Conservation (phyloP, 1,140 invertebrate genomes). For the Latrodectus geometricus region DNA sequence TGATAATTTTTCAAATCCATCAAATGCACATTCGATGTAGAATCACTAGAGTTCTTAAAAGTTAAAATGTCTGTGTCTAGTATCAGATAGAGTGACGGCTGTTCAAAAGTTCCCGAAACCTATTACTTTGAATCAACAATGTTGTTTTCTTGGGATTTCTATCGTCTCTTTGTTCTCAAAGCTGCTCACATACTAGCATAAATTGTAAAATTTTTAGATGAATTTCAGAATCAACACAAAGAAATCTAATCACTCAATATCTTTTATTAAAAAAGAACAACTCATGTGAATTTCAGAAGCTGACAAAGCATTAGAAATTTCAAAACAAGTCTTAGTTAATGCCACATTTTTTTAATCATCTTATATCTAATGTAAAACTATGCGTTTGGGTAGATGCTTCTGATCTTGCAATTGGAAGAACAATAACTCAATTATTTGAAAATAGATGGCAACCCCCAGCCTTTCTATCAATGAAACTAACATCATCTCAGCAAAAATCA, state of each 20-base stretch:
- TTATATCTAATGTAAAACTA: too few relatives aligned
- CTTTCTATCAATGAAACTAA: too few relatives aligned
- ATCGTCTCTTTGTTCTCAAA: background rate
- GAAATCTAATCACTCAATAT: background rate
- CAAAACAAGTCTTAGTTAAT: background rate
- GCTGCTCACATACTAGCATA: conserved; percentile 4
- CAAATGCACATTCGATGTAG: background rate
- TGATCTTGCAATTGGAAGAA: too few relatives aligned
- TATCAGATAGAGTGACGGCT: background rate
- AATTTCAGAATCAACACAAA: background rate
- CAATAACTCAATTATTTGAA: too few relatives aligned
- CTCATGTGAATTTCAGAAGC: too few relatives aligned
- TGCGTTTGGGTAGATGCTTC: too few relatives aligned
- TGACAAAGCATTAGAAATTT: too few relatives aligned
- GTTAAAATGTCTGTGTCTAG: background rate
- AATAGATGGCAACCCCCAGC: too few relatives aligned
- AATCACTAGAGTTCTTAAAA: background rate
- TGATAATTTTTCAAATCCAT: background rate
- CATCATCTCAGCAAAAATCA: too few relatives aligned
- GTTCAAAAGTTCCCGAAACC: background rate
- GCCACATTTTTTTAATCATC: too few relatives aligned
- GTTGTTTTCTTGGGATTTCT: background rate
- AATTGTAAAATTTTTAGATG: background rate
- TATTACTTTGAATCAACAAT: background rate
- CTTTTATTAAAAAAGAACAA: too few relatives aligned